phyloP scores from a whole-genome alignment of 2,113 vertebrate species.

The Corapipo altera region DNA sequence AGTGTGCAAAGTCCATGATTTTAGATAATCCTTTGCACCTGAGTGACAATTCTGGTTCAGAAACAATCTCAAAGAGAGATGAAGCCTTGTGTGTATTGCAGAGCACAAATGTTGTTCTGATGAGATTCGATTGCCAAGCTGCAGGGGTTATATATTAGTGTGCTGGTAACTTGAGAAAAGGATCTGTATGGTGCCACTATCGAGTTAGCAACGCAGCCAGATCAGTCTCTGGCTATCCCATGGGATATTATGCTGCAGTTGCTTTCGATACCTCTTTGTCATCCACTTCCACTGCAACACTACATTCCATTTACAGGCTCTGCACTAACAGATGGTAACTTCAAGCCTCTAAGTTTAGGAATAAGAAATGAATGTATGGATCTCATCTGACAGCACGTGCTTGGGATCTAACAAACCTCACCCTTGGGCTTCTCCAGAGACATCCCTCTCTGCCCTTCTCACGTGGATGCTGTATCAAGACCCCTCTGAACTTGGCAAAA shows the following conservation, averaged over 20 bases:
- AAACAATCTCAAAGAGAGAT: background rate
- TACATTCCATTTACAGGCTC: background rate
- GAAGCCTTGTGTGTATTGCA: background rate
- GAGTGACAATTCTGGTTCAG: background rate
- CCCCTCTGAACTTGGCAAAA: background rate
- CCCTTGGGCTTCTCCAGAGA: background rate
- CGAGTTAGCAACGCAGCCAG: background rate
- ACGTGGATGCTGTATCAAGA: background rate
- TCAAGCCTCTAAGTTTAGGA: background rate
- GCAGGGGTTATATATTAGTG: background rate
- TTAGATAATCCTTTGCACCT: background rate
- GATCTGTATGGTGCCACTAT: rapidly evolving
- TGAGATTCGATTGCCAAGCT: background rate
- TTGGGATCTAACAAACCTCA: background rate
- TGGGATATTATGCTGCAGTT: background rate
- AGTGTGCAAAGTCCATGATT: background rate
- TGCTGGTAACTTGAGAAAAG: background rate
- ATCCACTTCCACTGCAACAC: background rate
- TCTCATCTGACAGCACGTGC: background rate
- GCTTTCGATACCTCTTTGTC: background rate
- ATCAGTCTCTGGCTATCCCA: background rate
- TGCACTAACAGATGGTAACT: background rate
- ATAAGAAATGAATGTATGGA: background rate
- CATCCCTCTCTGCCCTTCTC: background rate
- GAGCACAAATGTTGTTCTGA: background rate